Evolutionary conservation across 2,113 vertebrate species (phyloP).

Genomic region (Brachypteracias leptosomus): DNA sequence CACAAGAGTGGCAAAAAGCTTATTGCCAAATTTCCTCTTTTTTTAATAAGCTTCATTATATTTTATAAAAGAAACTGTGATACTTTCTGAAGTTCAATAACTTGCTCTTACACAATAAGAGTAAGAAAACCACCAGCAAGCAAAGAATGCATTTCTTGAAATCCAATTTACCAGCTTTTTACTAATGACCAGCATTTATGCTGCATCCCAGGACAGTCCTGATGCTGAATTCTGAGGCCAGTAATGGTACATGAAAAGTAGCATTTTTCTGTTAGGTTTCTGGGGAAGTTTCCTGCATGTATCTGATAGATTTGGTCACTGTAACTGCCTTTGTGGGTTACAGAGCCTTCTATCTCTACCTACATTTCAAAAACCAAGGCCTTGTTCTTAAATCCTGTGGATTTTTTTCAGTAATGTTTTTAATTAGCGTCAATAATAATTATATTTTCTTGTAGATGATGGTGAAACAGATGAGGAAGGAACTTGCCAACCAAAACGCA

Average conservation of each 20-base stretch:
- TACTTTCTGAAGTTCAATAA: not conserved
- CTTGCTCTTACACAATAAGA: not conserved
- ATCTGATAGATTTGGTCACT: not conserved
- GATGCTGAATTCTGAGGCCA: not conserved
- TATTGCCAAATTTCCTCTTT: not conserved
- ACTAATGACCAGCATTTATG: not conserved
- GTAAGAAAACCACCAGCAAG: not conserved
- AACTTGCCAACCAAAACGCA: constrained; percentile 36
- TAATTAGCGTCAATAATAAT: not conserved
- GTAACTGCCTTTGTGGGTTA: not conserved
- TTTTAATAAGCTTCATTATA: not conserved
- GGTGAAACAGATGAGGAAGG: constrained; percentile 67
- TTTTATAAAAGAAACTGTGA: not conserved
- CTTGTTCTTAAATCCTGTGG: not conserved
- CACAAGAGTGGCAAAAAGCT: not conserved
- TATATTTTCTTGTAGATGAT: constrained; percentile 58
- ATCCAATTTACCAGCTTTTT: not conserved
- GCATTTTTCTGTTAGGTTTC: not conserved
- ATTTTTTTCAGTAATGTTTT: not conserved
- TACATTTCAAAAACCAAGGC: not conserved
- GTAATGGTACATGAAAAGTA: not conserved
- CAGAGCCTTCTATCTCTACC: not conserved
- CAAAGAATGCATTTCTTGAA: not conserved
- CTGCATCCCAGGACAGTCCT: not conserved
- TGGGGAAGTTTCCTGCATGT: not conserved